A percentile compares a stretch with the other conserved stretches of the same genome.
phyloP scores from a whole-genome alignment of 2,888 invertebrate genomes.

The Diarsia dahlii region DNA sequence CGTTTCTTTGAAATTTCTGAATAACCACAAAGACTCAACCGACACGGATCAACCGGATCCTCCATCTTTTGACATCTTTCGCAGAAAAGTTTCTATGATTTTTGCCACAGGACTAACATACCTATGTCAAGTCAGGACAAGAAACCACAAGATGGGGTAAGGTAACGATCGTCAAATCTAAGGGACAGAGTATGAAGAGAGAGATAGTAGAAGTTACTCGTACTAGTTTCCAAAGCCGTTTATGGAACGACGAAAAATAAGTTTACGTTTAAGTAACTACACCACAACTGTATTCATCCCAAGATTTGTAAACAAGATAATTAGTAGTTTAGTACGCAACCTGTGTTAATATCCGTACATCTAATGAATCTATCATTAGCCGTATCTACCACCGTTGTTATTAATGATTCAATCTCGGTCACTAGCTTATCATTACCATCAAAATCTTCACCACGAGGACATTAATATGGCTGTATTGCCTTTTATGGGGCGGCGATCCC shows the following conservation, averaged over 20 bases:
- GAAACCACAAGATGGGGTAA: not conserved
- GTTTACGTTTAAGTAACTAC: not conserved
- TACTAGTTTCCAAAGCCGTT: not conserved
- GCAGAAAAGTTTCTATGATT: too few relatives aligned
- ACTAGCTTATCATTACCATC: slow-evolving; percentile 51
- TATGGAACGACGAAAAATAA: not conserved
- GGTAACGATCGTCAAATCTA: not conserved
- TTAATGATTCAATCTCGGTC: slow-evolving; percentile 57
- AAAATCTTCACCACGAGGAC: slow-evolving; percentile 46
- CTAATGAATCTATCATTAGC: slow-evolving; percentile 46
- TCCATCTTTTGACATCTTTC: too few relatives aligned
- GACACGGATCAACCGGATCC: too few relatives aligned
- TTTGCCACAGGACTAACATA: not conserved
- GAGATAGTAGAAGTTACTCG: not conserved
- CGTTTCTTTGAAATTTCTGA: too few relatives aligned
- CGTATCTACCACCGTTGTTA: slow-evolving; percentile 28
- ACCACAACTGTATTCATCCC: not conserved
- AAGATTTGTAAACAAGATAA: slow-evolving; percentile 27
- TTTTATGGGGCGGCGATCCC: slow-evolving; percentile 51
- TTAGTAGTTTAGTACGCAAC: slow-evolving; percentile 32
- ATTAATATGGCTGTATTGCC: slow-evolving; percentile 50
- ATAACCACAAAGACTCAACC: too few relatives aligned
- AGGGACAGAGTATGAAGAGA: not conserved
- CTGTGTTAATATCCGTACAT: slow-evolving; percentile 28
- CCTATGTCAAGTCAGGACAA: not conserved